phyloP scores from a whole-genome alignment of 2,888 invertebrate genomes.

The Andrena bucephala region DNA sequence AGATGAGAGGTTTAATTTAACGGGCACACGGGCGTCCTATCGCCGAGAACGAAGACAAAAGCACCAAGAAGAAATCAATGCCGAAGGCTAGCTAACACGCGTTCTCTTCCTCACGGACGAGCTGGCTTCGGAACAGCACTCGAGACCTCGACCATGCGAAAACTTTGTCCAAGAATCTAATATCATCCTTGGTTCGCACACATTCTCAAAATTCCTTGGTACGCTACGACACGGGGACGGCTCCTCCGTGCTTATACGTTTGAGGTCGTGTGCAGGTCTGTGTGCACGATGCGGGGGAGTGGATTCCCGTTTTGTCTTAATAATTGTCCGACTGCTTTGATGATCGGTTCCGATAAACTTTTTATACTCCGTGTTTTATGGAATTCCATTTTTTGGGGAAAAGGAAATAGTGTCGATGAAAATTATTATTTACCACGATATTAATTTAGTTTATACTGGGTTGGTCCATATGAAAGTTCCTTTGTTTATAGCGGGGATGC shows the following conservation, averaged over 20 bases:
- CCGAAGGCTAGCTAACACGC: slow-evolving; percentile 70
- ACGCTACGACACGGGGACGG: slow-evolving; percentile 54
- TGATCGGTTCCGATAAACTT: too few species aligned
- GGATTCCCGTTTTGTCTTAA: slow-evolving; percentile 33
- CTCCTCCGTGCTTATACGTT: slow-evolving; percentile 28
- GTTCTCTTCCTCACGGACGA: slow-evolving; percentile 69
- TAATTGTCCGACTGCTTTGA: slow-evolving; percentile 6
- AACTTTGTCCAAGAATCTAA: slow-evolving; percentile 85
- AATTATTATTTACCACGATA: too few species aligned
- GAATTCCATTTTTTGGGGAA: too few species aligned
- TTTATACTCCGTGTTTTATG: too few species aligned
- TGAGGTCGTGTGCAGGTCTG: slow-evolving; percentile 12
- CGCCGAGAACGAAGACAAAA: slow-evolving; percentile 46
- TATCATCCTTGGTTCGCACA: slow-evolving; percentile 83
- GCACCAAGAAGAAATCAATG: slow-evolving; percentile 71
- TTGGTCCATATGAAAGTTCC: too few species aligned
- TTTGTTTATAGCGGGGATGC: too few species aligned
- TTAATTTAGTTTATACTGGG: too few species aligned
- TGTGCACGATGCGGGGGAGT: background rate
- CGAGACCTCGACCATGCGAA: slow-evolving; percentile 81
- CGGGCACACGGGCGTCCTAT: slow-evolving; percentile 47
- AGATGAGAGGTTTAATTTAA: slow-evolving; percentile 58
- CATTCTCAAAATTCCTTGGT: slow-evolving; percentile 81
- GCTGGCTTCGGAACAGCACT: slow-evolving; percentile 72
- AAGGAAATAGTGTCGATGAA: too few species aligned